These are phyloP conservation scores for Leucania comma DNA, from an alignment of 2,888 invertebrate species.

Conservation along the genomic window DNA sequence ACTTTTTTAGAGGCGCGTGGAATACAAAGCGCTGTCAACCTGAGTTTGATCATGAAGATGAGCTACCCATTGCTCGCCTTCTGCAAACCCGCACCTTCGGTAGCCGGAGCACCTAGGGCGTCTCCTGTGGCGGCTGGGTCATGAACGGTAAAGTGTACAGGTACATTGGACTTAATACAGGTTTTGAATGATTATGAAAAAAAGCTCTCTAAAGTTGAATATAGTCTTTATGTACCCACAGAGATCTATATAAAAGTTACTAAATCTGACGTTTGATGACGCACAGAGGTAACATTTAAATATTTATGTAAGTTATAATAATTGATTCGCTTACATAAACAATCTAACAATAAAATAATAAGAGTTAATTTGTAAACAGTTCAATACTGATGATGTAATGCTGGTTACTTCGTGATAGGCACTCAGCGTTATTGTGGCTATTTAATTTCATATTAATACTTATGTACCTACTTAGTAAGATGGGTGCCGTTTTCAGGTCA, in stretches of 20 bases:
- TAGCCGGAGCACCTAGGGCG: too few relatives aligned
- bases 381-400: constrained; percentile 38
- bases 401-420: constrained; percentile 12
- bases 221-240: not conserved
- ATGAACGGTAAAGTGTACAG: too few relatives aligned
- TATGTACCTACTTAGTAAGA: constrained; percentile 7
- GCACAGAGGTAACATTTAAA: not conserved
- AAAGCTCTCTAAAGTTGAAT: not conserved
- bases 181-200: too few relatives aligned
- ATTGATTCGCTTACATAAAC: constrained; percentile 18
- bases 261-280: not conserved
- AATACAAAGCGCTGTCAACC: too few relatives aligned
- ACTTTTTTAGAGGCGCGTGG: too few relatives aligned
- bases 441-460: constrained; percentile 29
- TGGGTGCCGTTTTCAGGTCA: constrained; percentile 35
- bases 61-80: too few relatives aligned
- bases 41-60: too few relatives aligned
- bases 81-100: too few relatives aligned
- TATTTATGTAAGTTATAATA: constrained; percentile 13
- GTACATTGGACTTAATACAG: too few relatives aligned
- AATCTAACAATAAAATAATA: constrained; percentile 36
- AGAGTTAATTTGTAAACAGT: constrained; percentile 40
- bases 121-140: too few relatives aligned
- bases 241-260: not conserved
- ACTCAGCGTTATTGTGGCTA: constrained; percentile 24